phyloP scores from a whole-genome alignment of 2,797 vertebrate species.

The Alauda arvensis region DNA sequence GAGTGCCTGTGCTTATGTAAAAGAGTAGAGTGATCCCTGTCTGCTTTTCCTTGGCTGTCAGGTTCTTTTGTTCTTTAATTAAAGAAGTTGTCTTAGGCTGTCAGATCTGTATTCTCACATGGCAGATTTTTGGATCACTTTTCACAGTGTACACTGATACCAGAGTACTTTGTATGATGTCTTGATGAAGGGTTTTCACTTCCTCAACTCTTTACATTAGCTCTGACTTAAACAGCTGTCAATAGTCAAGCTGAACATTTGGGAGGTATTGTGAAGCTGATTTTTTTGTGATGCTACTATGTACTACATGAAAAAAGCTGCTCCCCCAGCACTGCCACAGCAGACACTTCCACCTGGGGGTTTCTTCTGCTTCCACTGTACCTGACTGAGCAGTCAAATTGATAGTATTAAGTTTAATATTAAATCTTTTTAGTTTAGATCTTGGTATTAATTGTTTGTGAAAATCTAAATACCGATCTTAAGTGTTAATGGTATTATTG shows the following conservation, averaged over 20 bases:
- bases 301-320: not conserved
- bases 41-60: not conserved
- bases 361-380: not conserved
- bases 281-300: not conserved
- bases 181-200: not conserved
- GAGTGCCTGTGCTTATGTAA: conserved; percentile 34
- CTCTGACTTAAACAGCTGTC: not conserved
- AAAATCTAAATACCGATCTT: not conserved
- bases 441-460: not conserved
- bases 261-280: not conserved
- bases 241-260: not conserved
- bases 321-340: accelerated
- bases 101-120: not conserved
- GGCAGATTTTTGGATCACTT: not conserved
- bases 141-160: not conserved
- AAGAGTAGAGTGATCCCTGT: not conserved
- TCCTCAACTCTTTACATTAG: not conserved
- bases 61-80: not conserved
- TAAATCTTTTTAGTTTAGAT: not conserved
- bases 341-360: not conserved
- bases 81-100: not conserved
- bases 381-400: not conserved
- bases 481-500: not conserved
- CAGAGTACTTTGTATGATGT: not conserved
- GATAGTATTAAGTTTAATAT: not conserved